Percentiles rank a stretch among this genome's conserved stretches.
phyloP scores from a whole-genome alignment of 1,140 invertebrate species.

The Melitaea cinxia region DNA sequence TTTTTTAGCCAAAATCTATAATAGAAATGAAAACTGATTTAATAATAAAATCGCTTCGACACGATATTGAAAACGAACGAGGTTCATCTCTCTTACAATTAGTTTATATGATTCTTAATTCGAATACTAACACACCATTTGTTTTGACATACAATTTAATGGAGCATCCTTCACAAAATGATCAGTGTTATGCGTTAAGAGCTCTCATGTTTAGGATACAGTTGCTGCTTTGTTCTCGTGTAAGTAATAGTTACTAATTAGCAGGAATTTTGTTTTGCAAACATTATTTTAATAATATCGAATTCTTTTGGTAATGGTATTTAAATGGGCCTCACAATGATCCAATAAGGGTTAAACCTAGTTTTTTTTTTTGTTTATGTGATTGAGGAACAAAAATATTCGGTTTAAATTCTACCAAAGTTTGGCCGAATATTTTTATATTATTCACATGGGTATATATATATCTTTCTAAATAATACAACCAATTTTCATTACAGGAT shows the following conservation, averaged over 20 bases:
- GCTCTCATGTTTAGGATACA: constrained; percentile 73
- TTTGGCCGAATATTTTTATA: too few species aligned
- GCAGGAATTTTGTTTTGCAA: too few species aligned
- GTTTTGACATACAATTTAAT: constrained; percentile 45
- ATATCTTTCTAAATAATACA: neutral
- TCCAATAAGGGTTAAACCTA: too few species aligned
- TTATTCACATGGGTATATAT: too few species aligned
- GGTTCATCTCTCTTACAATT: constrained; percentile 58
- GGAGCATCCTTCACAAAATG: constrained; percentile 21
- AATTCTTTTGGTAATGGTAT: too few species aligned
- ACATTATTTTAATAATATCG: neutral
- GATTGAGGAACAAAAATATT: too few species aligned
- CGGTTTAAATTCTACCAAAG: too few species aligned
- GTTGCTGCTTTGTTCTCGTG: constrained; percentile 64
- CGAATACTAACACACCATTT: constrained; percentile 52
- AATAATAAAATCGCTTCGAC: constrained; percentile 58
- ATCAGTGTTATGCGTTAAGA: constrained; percentile 56
- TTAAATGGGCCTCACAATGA: too few species aligned
- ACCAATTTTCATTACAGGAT: constrained; percentile 43
- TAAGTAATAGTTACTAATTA: constrained; percentile 39
- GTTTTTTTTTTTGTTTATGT: too few species aligned
- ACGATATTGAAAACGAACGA: constrained; percentile 53
- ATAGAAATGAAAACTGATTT: constrained; percentile 60
- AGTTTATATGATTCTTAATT: constrained; percentile 53
- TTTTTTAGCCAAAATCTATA: constrained; percentile 60